Evolutionary conservation across 1,140 invertebrate genomes (phyloP).

Genomic region (Lordiphosa stackelbergi): DNA sequence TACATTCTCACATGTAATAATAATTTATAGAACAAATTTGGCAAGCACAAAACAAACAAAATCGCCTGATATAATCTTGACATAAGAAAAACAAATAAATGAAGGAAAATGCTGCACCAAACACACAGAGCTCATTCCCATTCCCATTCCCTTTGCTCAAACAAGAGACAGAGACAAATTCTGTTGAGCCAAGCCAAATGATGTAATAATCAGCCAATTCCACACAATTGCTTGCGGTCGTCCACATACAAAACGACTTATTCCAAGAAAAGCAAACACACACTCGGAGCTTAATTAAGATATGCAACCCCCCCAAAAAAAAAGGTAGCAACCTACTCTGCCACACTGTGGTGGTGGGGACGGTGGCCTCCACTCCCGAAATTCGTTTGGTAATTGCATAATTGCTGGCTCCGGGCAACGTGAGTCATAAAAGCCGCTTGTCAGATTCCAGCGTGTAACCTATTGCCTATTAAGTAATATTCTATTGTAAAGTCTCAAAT

Average conservation of each 20-base stretch:
- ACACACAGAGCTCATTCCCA: no score
- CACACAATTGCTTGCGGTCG: slow-evolving; percentile 2
- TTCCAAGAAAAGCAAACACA: slow-evolving; percentile 16
- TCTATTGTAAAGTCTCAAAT: slow-evolving; percentile 70
- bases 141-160: not conserved
- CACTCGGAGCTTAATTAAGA: slow-evolving; percentile 29
- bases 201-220: slow-evolving; percentile 48
- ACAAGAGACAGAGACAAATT: slow-evolving; percentile 14
- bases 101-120: no score
- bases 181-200: slow-evolving; percentile 37
- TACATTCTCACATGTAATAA: no score
- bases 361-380: slow-evolving; percentile 8
- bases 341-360: no score
- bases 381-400: slow-evolving; percentile 58
- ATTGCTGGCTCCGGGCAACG: slow-evolving; percentile 24
- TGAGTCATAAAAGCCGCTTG: slow-evolving; percentile 27
- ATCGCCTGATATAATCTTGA: no score
- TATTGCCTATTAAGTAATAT: slow-evolving; percentile 69
- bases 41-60: no score
- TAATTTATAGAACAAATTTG: no score
- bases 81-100: no score
- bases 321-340: not conserved
- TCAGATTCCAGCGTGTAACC: slow-evolving; percentile 31
- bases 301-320: slow-evolving; percentile 5
- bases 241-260: slow-evolving; percentile 2